These are phyloP conservation scores for Apomyelois bistriatella DNA, from an alignment of 2,888 invertebrate species.

Conservation along the genomic window DNA sequence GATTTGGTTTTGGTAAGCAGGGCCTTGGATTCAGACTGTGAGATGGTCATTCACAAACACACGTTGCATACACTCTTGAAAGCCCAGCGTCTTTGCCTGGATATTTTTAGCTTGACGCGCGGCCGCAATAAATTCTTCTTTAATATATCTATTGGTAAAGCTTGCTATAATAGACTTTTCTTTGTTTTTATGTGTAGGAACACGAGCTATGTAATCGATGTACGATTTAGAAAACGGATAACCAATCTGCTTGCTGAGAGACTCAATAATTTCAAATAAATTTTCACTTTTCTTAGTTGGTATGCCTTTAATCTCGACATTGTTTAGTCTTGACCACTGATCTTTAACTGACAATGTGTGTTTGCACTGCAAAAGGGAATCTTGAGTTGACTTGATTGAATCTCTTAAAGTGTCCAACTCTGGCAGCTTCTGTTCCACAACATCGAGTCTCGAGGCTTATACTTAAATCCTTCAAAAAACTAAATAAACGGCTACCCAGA, in stretches of 20 bases:
- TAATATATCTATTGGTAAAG: not conserved
- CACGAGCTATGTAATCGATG: not conserved
- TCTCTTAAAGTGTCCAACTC: no score
- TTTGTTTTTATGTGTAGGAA: not conserved
- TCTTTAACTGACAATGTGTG: not conserved
- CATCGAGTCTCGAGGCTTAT: no score
- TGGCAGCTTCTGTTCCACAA: no score
- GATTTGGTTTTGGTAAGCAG: no score
- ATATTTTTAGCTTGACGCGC: not conserved
- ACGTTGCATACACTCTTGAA: no score
- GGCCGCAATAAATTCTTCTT: not conserved
- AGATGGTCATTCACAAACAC: no score
- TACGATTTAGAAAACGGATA: not conserved
- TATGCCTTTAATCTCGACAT: not conserved
- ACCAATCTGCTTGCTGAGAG: not conserved
- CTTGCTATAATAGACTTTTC: not conserved
- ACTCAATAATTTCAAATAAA: not conserved
- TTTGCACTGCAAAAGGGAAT: no score
- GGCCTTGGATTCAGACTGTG: no score
- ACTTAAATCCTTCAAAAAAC: no score
- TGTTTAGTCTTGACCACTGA: not conserved
- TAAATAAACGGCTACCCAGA: no score
- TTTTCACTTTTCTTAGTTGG: not conserved
- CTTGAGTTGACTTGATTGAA: no score
- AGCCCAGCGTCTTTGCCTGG: no score